Percentiles rank a stretch among this genome's conserved stretches.
phyloP scores from a whole-genome alignment of 2,113 vertebrate species.

The Gobio gobio region DNA sequence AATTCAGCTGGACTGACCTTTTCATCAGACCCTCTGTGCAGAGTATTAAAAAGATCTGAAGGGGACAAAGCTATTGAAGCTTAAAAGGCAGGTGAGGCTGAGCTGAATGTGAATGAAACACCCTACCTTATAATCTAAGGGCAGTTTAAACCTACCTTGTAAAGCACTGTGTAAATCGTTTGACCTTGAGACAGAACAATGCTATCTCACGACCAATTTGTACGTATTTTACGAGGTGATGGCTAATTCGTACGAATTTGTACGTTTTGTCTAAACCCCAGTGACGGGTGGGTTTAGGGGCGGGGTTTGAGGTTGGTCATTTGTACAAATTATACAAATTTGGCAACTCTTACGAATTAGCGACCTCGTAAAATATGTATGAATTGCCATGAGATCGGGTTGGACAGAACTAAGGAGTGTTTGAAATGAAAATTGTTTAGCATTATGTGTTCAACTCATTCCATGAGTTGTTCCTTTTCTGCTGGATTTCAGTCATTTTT shows the following conservation, averaged over 20 bases:
- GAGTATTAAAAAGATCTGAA: slow-evolving; percentile 55
- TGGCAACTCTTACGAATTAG: no score
- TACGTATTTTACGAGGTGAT: no score
- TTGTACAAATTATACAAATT: no score
- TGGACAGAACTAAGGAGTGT: background rate
- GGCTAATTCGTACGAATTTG: no score
- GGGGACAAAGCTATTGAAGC: slow-evolving; percentile 46
- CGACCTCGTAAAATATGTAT: no score
- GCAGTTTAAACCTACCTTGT: background rate
- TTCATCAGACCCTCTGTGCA: slow-evolving; percentile 37
- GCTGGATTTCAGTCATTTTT: no score
- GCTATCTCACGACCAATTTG: no score
- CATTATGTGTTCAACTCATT: background rate
- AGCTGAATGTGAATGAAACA: slow-evolving; percentile 45
- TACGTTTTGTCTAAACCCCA: no score
- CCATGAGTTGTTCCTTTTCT: background rate
- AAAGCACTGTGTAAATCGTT: background rate
- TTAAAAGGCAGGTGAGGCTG: slow-evolving; percentile 45
- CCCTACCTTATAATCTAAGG: background rate
- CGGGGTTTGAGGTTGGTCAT: no score
- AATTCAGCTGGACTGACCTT: slow-evolving; percentile 55
- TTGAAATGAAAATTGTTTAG: background rate
- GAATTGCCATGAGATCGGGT: no score
- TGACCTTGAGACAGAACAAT: background rate
- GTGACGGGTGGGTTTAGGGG: no score